These are phyloP conservation scores for Halichoerus grypus DNA, from an alignment of 2,113 vertebrate species.

Conservation along the genomic window DNA sequence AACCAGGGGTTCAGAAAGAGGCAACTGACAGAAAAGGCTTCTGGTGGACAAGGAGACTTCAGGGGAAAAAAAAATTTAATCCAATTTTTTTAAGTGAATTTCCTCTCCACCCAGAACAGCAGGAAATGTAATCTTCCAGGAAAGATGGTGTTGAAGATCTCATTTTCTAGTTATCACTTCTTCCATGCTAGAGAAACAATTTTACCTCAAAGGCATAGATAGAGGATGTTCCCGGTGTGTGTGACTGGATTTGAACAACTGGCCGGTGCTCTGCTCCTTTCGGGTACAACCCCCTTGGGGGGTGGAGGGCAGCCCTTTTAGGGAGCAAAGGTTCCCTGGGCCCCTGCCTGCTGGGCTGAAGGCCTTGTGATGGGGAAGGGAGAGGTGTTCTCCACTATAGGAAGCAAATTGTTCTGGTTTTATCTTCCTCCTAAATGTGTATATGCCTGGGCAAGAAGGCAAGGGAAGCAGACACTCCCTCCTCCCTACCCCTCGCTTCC, in stretches of 20 bases:
- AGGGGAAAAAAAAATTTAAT: conserved; percentile 30
- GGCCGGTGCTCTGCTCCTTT: not conserved
- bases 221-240: not conserved
- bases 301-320: not conserved
- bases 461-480: not conserved
- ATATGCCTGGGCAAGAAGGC: not conserved
- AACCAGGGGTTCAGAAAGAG: conserved; percentile 4
- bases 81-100: conserved; percentile 75
- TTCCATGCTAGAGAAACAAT: not conserved
- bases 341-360: not conserved
- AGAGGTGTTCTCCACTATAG: not conserved
- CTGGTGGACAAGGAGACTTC: conserved; percentile 58
- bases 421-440: not conserved
- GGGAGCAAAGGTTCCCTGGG: not conserved
- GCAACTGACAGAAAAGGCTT: not conserved
- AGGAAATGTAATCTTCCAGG: conserved; percentile 67
- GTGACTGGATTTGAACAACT: not conserved
- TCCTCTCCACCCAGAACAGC: conserved; percentile 43
- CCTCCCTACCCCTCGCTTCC: not conserved
- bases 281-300: not conserved
- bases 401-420: not conserved
- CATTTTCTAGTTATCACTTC: conserved; percentile 55
- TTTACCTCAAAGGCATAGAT: not conserved
- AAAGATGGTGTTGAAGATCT: conserved; percentile 30
- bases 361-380: not conserved